Conservation (phyloP, 2,888 invertebrate genomes). For the Arenicola marina region DNA sequence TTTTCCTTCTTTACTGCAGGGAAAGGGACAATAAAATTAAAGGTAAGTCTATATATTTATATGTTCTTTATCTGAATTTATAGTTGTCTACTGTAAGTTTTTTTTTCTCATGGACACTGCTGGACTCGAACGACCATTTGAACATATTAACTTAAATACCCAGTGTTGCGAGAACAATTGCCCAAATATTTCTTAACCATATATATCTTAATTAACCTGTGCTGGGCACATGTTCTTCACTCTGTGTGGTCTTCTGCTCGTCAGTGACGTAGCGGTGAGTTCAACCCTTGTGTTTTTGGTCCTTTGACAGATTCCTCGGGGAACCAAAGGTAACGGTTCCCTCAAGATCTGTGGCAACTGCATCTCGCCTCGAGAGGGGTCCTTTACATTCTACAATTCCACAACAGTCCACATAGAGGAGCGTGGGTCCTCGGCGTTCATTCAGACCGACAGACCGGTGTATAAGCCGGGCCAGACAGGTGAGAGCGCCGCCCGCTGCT, state of each 20-base stretch:
- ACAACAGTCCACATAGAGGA: constrained; percentile 19
- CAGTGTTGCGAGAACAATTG: too few relatives aligned
- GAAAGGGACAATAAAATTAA: constrained; percentile 21
- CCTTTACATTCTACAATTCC: constrained; percentile 29
- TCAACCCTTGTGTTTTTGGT: too few relatives aligned
- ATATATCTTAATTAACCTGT: too few relatives aligned
- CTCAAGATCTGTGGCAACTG: constrained; percentile 33
- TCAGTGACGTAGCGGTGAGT: too few relatives aligned
- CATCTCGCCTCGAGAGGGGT: constrained; percentile 12
- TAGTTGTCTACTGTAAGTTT: too few relatives aligned
- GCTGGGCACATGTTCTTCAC: too few relatives aligned
- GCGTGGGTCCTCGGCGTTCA: constrained; percentile 64
- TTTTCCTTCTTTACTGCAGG: constrained; percentile 14
- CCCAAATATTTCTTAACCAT: too few relatives aligned
- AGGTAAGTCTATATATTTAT: constrained; percentile 16
- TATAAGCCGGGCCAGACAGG: constrained; percentile 69
- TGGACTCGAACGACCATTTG: too few relatives aligned
- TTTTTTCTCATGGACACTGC: too few relatives aligned
- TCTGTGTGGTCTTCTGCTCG: too few relatives aligned
- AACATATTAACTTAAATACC: not conserved
- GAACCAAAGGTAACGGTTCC: constrained; percentile 12
- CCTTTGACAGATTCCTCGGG: constrained; percentile 19
- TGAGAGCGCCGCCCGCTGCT: too few relatives aligned
- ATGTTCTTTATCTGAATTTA: too few relatives aligned
- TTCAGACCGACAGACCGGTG: constrained; percentile 68